Conservation (phyloP, 2,797 vertebrate species). For the Etheostoma nigrum region DNA sequence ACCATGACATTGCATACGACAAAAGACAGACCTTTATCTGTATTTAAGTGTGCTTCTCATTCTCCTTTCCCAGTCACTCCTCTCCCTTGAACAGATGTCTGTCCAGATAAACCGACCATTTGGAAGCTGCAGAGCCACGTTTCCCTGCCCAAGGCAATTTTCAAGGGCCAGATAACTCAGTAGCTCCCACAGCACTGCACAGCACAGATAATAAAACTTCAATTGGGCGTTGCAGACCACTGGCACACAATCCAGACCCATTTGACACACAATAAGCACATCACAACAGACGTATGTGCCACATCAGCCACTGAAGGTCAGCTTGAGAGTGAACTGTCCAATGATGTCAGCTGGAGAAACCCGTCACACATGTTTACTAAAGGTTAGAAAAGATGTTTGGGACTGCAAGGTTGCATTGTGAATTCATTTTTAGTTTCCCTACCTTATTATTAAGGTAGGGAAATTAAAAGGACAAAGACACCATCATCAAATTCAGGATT, state of each 20-base stretch:
- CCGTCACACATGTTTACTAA: slow-evolving; percentile 32
- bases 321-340: slow-evolving; percentile 17
- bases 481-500: background rate
- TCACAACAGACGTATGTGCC: slow-evolving; percentile 50
- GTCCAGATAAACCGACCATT: slow-evolving; percentile 67
- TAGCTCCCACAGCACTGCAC: slow-evolving; percentile 52
- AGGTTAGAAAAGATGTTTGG: slow-evolving; percentile 30
- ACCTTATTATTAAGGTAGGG: no score
- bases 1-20: background rate
- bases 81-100: slow-evolving; percentile 60
- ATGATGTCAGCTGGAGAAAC: slow-evolving; percentile 42
- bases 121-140: slow-evolving; percentile 47
- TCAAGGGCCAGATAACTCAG: slow-evolving; percentile 58
- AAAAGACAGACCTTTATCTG: slow-evolving; percentile 14
- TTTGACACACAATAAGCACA: slow-evolving; percentile 61
- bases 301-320: slow-evolving; percentile 66
- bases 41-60: slow-evolving; percentile 28
- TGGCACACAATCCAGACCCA: slow-evolving; percentile 40
- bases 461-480: background rate
- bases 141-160: slow-evolving; percentile 65
- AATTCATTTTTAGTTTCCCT: slow-evolving; percentile 19
- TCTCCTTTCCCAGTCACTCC: slow-evolving; percentile 19
- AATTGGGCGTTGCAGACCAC: slow-evolving; percentile 63
- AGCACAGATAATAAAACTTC: slow-evolving; percentile 74
- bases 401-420: background rate